phyloP scores from a whole-genome alignment of 2,797 vertebrate genomes.

The Pampus argenteus region DNA sequence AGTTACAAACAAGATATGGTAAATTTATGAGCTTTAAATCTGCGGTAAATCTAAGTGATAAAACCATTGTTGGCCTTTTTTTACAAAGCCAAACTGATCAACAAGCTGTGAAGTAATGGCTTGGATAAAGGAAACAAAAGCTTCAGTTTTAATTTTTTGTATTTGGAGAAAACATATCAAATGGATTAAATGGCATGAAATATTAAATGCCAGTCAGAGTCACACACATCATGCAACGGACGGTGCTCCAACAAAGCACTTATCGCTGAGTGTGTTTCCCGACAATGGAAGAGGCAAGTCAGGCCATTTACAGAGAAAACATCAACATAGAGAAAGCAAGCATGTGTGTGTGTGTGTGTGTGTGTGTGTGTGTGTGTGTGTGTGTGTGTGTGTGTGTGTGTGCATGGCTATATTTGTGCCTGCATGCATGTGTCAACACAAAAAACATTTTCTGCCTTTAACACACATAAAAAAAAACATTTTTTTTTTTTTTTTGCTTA shows the following conservation, averaged over 20 bases:
- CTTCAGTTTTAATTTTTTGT: constrained; percentile 42
- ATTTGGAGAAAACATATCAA: constrained; percentile 78
- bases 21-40: constrained; percentile 57
- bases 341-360: constrained; percentile 27
- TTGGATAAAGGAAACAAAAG: constrained; percentile 71
- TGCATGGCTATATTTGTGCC: constrained; percentile 16
- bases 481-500: constrained; percentile 41
- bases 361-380: not conserved
- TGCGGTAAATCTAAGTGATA: constrained; percentile 58
- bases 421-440: constrained; percentile 27
- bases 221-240: constrained; percentile 67
- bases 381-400: constrained; percentile 14
- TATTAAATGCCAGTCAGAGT: constrained; percentile 80
- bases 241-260: constrained; percentile 75
- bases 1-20: constrained; percentile 34
- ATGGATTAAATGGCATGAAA: constrained; percentile 84
- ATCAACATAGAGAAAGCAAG: constrained; percentile 66
- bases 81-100: constrained; percentile 75
- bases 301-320: constrained; percentile 76
- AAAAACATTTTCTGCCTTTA: constrained; percentile 38
- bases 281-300: constrained; percentile 75
- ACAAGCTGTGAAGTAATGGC: constrained; percentile 74
- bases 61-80: constrained; percentile 50
- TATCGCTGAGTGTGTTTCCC: constrained; percentile 81
- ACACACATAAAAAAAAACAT: constrained; percentile 25